phyloP scores from a whole-genome alignment of 2,888 invertebrate genomes.

The Xylocampa areola region DNA sequence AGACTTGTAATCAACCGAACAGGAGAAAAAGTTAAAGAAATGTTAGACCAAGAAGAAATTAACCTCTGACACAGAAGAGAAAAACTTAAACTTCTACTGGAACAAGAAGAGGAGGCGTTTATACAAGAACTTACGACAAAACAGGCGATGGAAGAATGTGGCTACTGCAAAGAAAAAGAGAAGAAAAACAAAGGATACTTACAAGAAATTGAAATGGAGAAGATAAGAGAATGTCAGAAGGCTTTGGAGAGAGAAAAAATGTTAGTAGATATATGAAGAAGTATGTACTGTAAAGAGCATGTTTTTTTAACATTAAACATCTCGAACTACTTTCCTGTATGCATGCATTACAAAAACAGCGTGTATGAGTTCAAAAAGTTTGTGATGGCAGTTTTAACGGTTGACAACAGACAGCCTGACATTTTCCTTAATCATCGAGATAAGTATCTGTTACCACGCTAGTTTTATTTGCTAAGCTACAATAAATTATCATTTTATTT shows the following conservation, averaged over 20 bases:
- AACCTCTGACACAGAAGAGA: conserved; percentile 82
- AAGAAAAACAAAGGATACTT: conserved; percentile 66
- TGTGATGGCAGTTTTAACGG: too few relatives aligned
- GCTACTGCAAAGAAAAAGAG: conserved; percentile 74
- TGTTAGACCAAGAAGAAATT: conserved; percentile 75
- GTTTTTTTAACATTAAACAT: too few relatives aligned
- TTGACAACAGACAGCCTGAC: too few relatives aligned
- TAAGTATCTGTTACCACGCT: too few relatives aligned
- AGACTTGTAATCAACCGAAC: conserved; percentile 80
- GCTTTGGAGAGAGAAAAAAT: conserved; percentile 83
- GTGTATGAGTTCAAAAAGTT: too few relatives aligned
- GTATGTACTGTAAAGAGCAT: too few relatives aligned
- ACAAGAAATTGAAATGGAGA: conserved; percentile 77
- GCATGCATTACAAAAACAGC: too few relatives aligned
- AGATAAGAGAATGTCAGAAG: conserved; percentile 77
- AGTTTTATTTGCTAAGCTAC: too few relatives aligned
- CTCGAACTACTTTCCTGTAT: too few relatives aligned
- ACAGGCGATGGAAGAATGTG: conserved; percentile 71
- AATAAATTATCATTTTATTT: too few relatives aligned
- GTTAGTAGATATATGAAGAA: conserved; percentile 64
- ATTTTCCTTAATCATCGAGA: too few relatives aligned
- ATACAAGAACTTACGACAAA: conserved; percentile 71
- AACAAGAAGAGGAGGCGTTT: conserved; percentile 73
- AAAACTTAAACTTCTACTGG: conserved; percentile 70
- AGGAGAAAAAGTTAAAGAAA: conserved; percentile 75